Base-by-base conservation (phyloP, 1,140 invertebrate genomes). In the Rhynchophorus ferrugineus region DNA sequence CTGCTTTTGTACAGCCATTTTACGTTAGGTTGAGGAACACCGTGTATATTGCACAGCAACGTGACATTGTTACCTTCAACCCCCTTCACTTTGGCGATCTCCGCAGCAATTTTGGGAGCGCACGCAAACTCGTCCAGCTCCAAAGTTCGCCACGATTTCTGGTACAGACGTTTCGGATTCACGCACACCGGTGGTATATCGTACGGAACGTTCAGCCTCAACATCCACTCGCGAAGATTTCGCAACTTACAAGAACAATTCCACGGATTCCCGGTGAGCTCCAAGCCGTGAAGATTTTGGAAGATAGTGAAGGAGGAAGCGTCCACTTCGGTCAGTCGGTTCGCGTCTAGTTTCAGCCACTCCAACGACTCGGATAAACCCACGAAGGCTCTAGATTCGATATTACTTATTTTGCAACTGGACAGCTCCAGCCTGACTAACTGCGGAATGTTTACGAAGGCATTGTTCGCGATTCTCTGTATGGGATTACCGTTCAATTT, bases 91-190 rank as follows among this genome's bases (percentile, higher is more conserved):
- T 74, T 74, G n/a, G 72, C 65, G 17, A 73, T 73, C 13, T 73
- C 69, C 1, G 75, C 71, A 13, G 74, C 71, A 13, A 84, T 80
- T 64, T 80, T 75, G 0, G 87, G 87, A 46, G 78, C 71, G 63
- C 87, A 90, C 1, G 87, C 86, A 65, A 87, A 89, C 60, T 90
- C 87, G 59, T 89, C 84, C 14, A 87, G 69, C 51, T 82, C 79
- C 19, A 91, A 72, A 39, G 78, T 75, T 62, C 87, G 81, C 87
- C 87, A 90, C 0, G 83, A 71, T 45, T 78, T 75, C 1, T 74
- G 75, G 3, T 70, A 69, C 5, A 90, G 63, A 9, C 84, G 69
- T 0, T 70, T 60, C 0, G 87, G 87, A 6, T 69, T 65, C 13
- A 74, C 70, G 64, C 87, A 90, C 1, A 77, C 72, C 0, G 87